Conservation (phyloP, 2,113 vertebrate genomes). For the Centropristis striata region DNA sequence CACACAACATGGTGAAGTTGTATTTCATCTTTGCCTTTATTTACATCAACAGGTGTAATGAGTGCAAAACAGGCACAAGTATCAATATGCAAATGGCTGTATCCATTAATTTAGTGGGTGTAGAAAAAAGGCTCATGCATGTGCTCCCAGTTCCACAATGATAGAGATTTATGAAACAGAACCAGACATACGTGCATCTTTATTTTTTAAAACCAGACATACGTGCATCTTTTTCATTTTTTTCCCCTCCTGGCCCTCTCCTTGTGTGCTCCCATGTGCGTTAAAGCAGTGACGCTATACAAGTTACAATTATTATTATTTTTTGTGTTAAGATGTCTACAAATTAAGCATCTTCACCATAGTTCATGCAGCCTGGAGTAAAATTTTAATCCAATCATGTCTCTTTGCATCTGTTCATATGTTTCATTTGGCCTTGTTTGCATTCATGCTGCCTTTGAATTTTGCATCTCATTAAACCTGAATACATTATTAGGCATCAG, state of each 20-base stretch:
- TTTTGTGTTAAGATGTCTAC: constrained; percentile 1
- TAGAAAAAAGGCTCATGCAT: not conserved
- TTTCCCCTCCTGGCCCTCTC: not conserved
- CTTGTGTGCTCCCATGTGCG: not conserved
- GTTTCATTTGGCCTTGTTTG: not conserved
- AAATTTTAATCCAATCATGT: not conserved
- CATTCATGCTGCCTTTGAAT: not conserved
- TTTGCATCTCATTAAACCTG: constrained; percentile 25
- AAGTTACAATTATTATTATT: not conserved
- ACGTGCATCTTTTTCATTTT: not conserved
- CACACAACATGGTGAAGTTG: too few relatives aligned
- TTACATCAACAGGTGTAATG: too few relatives aligned
- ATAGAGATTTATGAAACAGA: not conserved
- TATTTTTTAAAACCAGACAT: not conserved
- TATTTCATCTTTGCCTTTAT: too few relatives aligned
- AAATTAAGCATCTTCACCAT: too few relatives aligned
- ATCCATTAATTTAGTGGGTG: not conserved
- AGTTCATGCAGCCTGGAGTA: not conserved
- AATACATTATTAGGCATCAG: constrained; percentile 6
- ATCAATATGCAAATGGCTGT: too few relatives aligned
- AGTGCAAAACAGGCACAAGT: too few relatives aligned
- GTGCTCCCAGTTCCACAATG: too few relatives aligned
- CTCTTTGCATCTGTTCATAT: constrained; percentile 1
- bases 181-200: not conserved
- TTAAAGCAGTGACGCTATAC: not conserved